Base-by-base conservation (phyloP, 2,888 invertebrate species). In the Sepioteuthis lessoniana region DNA sequence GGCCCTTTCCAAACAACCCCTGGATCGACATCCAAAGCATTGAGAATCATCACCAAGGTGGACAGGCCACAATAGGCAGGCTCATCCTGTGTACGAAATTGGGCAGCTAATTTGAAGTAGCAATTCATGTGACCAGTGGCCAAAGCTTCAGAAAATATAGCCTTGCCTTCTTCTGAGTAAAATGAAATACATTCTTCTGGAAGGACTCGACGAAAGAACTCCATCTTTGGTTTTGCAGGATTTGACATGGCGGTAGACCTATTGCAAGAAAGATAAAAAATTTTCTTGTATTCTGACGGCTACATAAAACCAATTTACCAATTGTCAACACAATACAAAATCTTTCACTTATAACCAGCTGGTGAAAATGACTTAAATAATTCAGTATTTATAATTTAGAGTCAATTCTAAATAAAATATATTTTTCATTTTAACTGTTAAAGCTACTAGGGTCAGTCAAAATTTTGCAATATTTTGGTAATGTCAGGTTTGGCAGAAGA, bases 51-150 rank as follows among this genome's bases (percentile, higher is more conserved):
- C 95, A 97, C 97, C 31, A 97, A 95, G 4, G 97, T 97, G 42
- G 97, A 96, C 35, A 97, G 96, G n/a, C 97, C 97, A 95, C 97
- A 97, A 95, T 96, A 97, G 0, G 97, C 97, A 19, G 97, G 97
- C 90, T 97, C 97, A 94, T 97, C 97, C 94, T 97, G 97, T 0
- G 97, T 97, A 10, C 97, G 95, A 94, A 97, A 97, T 95, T 97
- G 97, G 16, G 97, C 95, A 0, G 97, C 97, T 28, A 97, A 95
- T 94, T 96, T 96, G 95, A 97, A 97, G 95, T 97, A 97, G 92
- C 97, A 96, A 35, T 96, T 96, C 95, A 97, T 97, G 94, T 96
- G 95, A 31, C 97, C 97, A 94, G 95, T 94, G 4, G 95, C 55
- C 93, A 97, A 94, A 3, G 97, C 96, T 94, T 97, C 97, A 10